These are phyloP conservation scores for Digitonthophagus gazella DNA, from an alignment of 2,888 invertebrate genomes.

Conservation along the genomic window DNA sequence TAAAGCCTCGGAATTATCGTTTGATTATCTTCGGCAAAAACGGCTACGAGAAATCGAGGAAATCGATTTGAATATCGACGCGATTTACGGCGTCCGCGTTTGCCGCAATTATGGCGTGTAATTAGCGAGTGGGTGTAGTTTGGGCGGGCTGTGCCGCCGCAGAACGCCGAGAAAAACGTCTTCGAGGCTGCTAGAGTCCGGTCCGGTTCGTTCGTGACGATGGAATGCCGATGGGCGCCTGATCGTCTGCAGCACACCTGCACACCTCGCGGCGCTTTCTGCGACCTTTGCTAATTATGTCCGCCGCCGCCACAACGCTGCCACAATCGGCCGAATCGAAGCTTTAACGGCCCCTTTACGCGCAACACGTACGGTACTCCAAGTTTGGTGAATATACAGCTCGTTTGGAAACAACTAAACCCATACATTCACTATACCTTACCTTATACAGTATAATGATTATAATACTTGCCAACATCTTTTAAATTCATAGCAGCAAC, in stretches of 20 bases:
- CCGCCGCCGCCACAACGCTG: slow-evolving; percentile 33
- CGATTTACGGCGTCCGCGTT: neutral
- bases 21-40: no score
- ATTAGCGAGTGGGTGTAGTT: slow-evolving; percentile 27
- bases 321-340: slow-evolving; percentile 26
- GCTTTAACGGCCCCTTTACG: slow-evolving; percentile 16
- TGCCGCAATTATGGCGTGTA: slow-evolving; percentile 20
- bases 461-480: neutral
- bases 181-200: slow-evolving; percentile 19
- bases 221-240: slow-evolving; percentile 49
- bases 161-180: slow-evolving; percentile 4
- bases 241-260: slow-evolving; percentile 48
- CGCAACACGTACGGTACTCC: neutral
- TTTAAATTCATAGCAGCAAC: neutral
- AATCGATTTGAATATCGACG: neutral
- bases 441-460: neutral
- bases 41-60: no score
- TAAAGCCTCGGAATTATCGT: neutral
- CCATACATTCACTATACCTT: neutral
- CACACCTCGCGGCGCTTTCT: slow-evolving; percentile 49
- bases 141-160: slow-evolving; percentile 15
- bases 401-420: neutral
- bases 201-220: slow-evolving; percentile 24
- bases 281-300: slow-evolving; percentile 51
- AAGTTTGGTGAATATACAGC: neutral